These are phyloP conservation scores for Charaxes varanes DNA, from an alignment of 1,140 invertebrate genomes.

Conservation along the genomic window DNA sequence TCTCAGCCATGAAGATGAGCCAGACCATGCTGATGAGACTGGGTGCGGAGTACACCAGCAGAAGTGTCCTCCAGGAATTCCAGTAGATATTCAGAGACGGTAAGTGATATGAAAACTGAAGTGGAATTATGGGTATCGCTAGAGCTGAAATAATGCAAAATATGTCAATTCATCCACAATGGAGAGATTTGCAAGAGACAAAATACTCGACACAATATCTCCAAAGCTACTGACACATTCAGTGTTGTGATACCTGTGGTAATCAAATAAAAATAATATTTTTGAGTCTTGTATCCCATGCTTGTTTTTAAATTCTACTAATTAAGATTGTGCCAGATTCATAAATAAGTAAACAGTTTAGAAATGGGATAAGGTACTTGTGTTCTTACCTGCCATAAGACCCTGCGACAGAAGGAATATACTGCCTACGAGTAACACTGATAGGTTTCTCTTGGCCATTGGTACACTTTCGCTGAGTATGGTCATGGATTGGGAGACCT, in stretches of 20 bases:
- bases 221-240: too few species aligned
- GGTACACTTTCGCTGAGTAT: conserved; percentile 48
- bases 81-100: conserved; percentile 45
- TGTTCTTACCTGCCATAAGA: conserved; percentile 37
- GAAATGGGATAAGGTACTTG: background rate
- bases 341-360: background rate
- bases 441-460: conserved; percentile 30
- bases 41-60: conserved; percentile 39
- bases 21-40: conserved; percentile 27
- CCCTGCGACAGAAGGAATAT: conserved; percentile 38
- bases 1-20: conserved; percentile 41
- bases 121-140: conserved; percentile 49
- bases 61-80: conserved; percentile 49
- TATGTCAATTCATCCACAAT: background rate
- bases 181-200: too few species aligned
- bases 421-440: conserved; percentile 33
- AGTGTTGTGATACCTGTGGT: too few species aligned
- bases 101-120: too few species aligned
- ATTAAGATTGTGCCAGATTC: too few species aligned
- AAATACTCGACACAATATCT: too few species aligned
- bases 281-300: too few species aligned
- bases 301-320: too few species aligned
- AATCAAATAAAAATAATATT: too few species aligned
- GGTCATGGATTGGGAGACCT: conserved; percentile 40
- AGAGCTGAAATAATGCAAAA: conserved; percentile 29